Percentiles rank a stretch among this genome's conserved stretches.
phyloP scores from a whole-genome alignment of 2,797 vertebrate genomes.

The Gallinago nigripennis region DNA sequence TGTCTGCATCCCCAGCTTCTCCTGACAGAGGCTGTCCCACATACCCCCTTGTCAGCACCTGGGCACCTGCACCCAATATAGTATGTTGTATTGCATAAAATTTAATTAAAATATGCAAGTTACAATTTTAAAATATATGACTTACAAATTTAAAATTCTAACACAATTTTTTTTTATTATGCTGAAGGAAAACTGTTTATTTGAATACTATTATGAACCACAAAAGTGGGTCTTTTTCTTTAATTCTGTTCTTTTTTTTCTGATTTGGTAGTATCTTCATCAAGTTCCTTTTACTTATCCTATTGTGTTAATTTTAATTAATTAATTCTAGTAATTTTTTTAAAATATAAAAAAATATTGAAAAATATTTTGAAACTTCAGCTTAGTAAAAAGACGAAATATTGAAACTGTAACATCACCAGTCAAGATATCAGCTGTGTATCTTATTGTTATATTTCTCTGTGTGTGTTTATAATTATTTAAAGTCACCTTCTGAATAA shows the following conservation, averaged over 20 bases:
- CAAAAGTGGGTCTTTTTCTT: accelerated
- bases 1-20: accelerated
- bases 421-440: not conserved
- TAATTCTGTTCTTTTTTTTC: not conserved
- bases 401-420: not conserved
- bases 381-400: not conserved
- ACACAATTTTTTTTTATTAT: not conserved
- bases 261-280: not conserved
- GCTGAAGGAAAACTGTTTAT: not conserved
- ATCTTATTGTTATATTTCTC: not conserved
- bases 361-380: not conserved
- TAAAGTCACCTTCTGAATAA: not conserved
- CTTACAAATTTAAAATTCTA: not conserved
- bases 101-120: not conserved
- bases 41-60: accelerated
- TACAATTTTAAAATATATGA: not conserved
- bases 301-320: not conserved
- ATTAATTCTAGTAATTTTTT: not conserved
- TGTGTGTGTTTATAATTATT: not conserved
- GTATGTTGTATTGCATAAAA: not conserved
- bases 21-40: not conserved
- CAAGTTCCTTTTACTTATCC: not conserved
- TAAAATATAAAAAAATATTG: not conserved
- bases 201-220: not conserved
- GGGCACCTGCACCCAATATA: not conserved